Percentiles rank a stretch among this genome's conserved stretches.
phyloP scores from a whole-genome alignment of 1,140 invertebrate genomes.

The Papilio xuthus region DNA sequence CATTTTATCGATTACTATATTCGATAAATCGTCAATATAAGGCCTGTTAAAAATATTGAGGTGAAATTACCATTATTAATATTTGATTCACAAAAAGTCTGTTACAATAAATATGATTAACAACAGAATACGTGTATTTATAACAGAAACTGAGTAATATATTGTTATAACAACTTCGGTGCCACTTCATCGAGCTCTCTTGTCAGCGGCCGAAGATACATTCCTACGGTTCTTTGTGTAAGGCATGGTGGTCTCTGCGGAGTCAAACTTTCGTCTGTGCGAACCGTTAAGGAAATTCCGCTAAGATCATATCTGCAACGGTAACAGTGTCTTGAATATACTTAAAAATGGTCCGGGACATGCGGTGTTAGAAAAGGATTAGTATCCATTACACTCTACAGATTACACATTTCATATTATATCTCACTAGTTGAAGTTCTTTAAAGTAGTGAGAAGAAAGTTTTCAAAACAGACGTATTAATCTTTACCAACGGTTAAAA shows the following conservation, averaged over 20 bases:
- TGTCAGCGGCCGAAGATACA: constrained; percentile 62
- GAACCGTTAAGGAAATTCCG: constrained; percentile 51
- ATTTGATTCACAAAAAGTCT: background rate
- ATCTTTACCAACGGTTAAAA: too few relatives aligned
- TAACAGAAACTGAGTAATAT: background rate
- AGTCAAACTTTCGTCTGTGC: constrained; percentile 59
- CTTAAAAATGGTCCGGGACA: too few relatives aligned
- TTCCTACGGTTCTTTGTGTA: constrained; percentile 62
- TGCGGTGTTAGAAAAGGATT: background rate
- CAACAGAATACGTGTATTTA: background rate
- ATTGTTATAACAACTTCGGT: constrained; percentile 48
- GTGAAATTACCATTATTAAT: background rate
- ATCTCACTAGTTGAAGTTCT: too few relatives aligned
- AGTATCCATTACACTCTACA: background rate
- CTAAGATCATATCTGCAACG: constrained; percentile 58
- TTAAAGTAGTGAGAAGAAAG: too few relatives aligned
- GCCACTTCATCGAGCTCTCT: constrained; percentile 57
- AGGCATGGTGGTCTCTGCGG: constrained; percentile 58
- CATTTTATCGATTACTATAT: constrained; percentile 66
- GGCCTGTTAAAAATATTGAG: constrained; percentile 49
- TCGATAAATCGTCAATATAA: constrained; percentile 62
- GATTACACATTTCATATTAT: too few relatives aligned
- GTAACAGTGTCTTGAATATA: background rate
- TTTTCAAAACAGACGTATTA: too few relatives aligned
- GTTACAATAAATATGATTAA: background rate